These are phyloP conservation scores for Solenopsis fugax DNA, from an alignment of 1,140 invertebrate genomes.

Conservation along the genomic window DNA sequence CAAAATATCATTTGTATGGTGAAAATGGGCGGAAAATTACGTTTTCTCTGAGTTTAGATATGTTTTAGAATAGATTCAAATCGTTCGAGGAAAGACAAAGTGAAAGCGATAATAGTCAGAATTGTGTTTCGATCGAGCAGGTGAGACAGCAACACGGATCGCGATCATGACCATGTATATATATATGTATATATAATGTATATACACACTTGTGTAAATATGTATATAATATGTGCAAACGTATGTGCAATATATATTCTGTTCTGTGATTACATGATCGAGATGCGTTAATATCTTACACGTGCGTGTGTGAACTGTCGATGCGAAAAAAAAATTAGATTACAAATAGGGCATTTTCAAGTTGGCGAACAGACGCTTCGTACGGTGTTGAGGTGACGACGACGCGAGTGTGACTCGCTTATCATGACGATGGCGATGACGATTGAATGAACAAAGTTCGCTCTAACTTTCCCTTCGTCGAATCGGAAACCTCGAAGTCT, in stretches of 20 bases:
- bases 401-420: constrained; percentile 20
- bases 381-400: constrained; percentile 13
- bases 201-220: constrained; percentile 60
- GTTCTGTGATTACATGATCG: constrained; percentile 77
- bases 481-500: not conserved
- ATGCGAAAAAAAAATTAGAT: constrained; percentile 71
- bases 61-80: constrained; percentile 15
- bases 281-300: constrained; percentile 80
- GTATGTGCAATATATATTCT: constrained; percentile 79
- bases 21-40: constrained; percentile 21
- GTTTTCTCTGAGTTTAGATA: constrained; percentile 8
- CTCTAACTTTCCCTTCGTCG: not conserved
- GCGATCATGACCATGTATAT: constrained; percentile 66
- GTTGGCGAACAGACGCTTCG: constrained; percentile 61
- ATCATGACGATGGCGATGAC: constrained; percentile 44
- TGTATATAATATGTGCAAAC: constrained; percentile 82
- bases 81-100: constrained; percentile 8
- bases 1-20: constrained; percentile 25
- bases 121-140: constrained; percentile 38
- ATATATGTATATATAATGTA: constrained; percentile 63
- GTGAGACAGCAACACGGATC: constrained; percentile 65
- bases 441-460: constrained; percentile 21
- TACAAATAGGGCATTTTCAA: constrained; percentile 41
- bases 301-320: constrained; percentile 67
- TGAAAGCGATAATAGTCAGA: constrained; percentile 12